Conservation (phyloP, 2,113 vertebrate species). For the Etheostoma spectabile region DNA sequence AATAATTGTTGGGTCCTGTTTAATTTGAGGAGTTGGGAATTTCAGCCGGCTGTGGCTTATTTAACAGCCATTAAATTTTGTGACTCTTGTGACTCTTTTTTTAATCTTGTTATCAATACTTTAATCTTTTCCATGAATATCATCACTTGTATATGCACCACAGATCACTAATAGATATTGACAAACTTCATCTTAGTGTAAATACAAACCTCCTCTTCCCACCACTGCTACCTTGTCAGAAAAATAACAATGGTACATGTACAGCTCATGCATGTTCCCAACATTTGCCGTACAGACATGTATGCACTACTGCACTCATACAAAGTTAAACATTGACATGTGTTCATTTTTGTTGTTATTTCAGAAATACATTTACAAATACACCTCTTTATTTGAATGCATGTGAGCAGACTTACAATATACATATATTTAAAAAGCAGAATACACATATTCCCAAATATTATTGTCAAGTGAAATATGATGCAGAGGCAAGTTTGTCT, state of each 20-base stretch:
- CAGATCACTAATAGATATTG: not conserved
- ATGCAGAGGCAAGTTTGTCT: not conserved
- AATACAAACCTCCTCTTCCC: not conserved
- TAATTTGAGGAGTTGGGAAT: conserved; percentile 27
- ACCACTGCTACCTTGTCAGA: not conserved
- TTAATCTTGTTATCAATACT: not conserved
- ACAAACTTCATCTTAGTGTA: not conserved
- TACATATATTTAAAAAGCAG: not conserved
- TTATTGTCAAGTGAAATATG: not conserved
- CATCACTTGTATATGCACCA: not conserved
- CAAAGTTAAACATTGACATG: not conserved
- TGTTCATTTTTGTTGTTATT: not conserved
- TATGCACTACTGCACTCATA: not conserved
- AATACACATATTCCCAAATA: not conserved
- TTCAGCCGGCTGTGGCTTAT: conserved; percentile 9
- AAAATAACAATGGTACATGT: not conserved
- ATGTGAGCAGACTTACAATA: not conserved
- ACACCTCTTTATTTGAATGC: not conserved
- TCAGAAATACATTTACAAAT: not conserved
- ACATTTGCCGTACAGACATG: not conserved
- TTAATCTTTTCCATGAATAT: not conserved
- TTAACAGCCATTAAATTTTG: conserved; percentile 20
- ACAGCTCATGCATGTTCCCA: not conserved
- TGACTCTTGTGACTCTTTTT: not conserved
- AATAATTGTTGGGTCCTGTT: conserved; percentile 28